These are phyloP conservation scores for Rhinophrynus dorsalis DNA, from an alignment of 2,797 vertebrate genomes.

Conservation along the genomic window DNA sequence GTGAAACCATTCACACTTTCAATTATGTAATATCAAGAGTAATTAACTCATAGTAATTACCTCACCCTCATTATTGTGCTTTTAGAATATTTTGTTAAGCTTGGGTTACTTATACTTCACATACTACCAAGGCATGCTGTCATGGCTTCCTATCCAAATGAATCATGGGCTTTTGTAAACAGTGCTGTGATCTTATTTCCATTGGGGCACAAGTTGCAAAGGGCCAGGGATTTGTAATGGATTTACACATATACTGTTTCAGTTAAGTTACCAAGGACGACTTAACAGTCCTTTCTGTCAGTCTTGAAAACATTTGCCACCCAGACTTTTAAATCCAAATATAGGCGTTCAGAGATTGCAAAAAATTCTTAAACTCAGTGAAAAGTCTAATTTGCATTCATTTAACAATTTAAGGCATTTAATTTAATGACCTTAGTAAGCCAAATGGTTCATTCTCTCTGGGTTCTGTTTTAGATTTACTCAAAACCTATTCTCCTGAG, in stretches of 20 bases:
- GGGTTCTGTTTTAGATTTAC: neutral
- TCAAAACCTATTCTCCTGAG: conserved; percentile 11
- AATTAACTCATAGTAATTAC: conserved; percentile 76
- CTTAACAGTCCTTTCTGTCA: conserved; percentile 73
- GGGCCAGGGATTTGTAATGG: conserved; percentile 84
- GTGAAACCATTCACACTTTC: conserved; percentile 55
- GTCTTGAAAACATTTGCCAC: conserved; percentile 74
- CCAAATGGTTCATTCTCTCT: conserved; percentile 67
- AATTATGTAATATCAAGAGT: conserved; percentile 65
- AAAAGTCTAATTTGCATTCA: conserved; percentile 72
- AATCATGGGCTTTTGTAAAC: conserved; percentile 87
- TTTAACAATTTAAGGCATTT: conserved; percentile 66
- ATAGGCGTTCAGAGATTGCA: conserved; percentile 53
- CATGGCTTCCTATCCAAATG: conserved; percentile 84
- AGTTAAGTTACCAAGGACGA: conserved; percentile 83
- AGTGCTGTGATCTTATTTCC: conserved; percentile 89
- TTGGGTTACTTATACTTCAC: conserved; percentile 78
- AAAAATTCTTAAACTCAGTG: conserved; percentile 63
- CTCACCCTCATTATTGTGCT: conserved; percentile 74
- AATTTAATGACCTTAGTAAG: conserved; percentile 72
- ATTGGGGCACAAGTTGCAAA: conserved; percentile 77
- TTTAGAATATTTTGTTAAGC: conserved; percentile 74
- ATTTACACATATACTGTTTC: conserved; percentile 98
- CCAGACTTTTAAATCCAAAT: conserved; percentile 58
- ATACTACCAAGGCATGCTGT: conserved; percentile 69